Evolutionary conservation across 2,797 vertebrate species (phyloP).

Genomic region (Oreochromis grahami): DNA sequence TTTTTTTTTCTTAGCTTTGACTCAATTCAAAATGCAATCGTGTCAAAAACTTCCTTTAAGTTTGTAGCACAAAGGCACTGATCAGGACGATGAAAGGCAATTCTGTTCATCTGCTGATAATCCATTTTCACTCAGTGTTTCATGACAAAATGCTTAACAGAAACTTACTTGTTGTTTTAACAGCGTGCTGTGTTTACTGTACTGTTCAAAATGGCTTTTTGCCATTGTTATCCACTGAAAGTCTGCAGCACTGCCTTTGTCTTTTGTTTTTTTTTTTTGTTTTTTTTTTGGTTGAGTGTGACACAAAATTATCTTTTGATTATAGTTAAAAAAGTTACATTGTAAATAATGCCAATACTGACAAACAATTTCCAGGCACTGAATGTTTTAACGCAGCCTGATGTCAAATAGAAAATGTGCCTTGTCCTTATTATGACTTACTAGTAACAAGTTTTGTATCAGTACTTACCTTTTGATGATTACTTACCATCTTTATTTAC

Average conservation of each 20-base stretch:
- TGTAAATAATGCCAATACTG: conserved; percentile 3
- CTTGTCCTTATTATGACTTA: conserved; percentile 8
- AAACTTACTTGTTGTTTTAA: conserved; percentile 35
- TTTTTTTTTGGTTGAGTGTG: not conserved
- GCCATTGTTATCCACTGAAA: conserved; percentile 59
- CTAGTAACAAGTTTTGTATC: conserved; percentile 7
- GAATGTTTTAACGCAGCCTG: conserved; percentile 2
- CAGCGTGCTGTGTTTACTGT: conserved; percentile 17
- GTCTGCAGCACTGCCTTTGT: conserved; percentile 49
- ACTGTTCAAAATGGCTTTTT: conserved; percentile 26
- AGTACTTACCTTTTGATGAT: not conserved
- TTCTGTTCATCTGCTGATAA: conserved; percentile 38
- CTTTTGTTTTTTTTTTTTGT: not conserved
- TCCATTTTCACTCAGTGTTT: conserved; percentile 40
- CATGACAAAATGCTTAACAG: conserved; percentile 2
- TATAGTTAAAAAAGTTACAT: not conserved
- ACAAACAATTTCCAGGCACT: conserved; percentile 30
- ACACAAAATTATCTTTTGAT: conserved; percentile 24
- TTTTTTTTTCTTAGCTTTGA: not conserved
- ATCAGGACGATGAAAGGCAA: conserved; percentile 6
- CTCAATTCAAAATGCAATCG: not conserved
- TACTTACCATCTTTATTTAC: not conserved
- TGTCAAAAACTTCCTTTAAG: conserved; percentile 15
- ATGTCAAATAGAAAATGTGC: conserved; percentile 28
- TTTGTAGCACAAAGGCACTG: conserved; percentile 10